phyloP scores from a whole-genome alignment of 2,888 invertebrate species.

The Smittia sp. region DNA sequence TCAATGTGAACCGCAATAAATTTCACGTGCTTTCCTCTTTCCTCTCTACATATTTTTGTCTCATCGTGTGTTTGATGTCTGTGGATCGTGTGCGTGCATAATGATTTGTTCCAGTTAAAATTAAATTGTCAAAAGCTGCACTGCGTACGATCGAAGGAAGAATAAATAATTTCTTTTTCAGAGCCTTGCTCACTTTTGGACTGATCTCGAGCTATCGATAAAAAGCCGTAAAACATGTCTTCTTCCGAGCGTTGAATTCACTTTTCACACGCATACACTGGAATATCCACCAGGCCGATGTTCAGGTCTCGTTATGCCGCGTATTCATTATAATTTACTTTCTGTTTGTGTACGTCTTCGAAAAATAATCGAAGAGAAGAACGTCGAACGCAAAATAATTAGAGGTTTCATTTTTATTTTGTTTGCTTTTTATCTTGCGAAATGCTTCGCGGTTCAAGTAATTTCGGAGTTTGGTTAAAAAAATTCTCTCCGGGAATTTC shows the following conservation, averaged over 20 bases:
- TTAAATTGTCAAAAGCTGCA: conserved; percentile 29
- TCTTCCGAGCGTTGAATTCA: conserved; percentile 26
- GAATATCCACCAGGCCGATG: neutral
- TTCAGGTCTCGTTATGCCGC: conserved; percentile 5
- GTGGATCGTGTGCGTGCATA: conserved; percentile 39
- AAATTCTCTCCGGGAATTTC: neutral
- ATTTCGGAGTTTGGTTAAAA: conserved; percentile 1
- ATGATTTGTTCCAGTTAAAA: conserved; percentile 36
- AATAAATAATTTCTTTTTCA: neutral
- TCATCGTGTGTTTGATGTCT: conserved; percentile 4
- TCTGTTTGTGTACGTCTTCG: conserved; percentile 2
- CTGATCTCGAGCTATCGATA: neutral
- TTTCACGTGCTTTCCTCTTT: neutral
- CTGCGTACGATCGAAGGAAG: neutral
- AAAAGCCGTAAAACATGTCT: conserved; percentile 21
- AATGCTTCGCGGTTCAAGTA: neutral
- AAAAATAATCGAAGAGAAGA: conserved; percentile 1
- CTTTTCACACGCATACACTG: neutral
- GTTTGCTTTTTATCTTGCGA: conserved; percentile 21
- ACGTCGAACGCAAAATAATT: conserved; percentile 24
- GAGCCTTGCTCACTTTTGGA: neutral
- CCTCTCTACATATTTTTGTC: neutral
- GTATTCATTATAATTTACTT: conserved; percentile 17
- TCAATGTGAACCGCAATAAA: conserved; percentile 26
- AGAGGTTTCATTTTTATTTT: conserved; percentile 19